Evolutionary conservation across 2,797 vertebrate genomes (phyloP), one percentile per base, ranked within the genome.

Genomic region (Poeciliopsis presidionis): DNA sequence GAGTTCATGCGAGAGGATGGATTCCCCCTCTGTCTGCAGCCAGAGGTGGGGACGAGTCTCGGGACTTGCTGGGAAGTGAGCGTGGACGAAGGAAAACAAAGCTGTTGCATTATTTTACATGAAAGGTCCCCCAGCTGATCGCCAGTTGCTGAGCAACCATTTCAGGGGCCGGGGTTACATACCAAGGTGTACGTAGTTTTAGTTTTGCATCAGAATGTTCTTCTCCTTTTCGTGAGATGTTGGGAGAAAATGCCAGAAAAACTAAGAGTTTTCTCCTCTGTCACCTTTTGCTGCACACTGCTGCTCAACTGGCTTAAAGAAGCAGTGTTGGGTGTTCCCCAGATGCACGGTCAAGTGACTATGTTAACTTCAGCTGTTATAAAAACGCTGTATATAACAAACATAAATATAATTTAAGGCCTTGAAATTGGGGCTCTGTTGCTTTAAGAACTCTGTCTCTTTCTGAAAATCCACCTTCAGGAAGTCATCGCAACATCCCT

Each of bases 1-100:
- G 69, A 80, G 81, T 59, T 75, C 22, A 25, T 14, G 41, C 69
- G 69, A 7, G 79, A 83, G 79, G 72, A 53, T 78, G 82, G 79
- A 82, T 25, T 79, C 67, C 71, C 71, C 82, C 78, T 67, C 74
- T 53, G 51, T 22, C 36, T 76, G 55, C 84, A 67, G 53, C 55
- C 2, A 49, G 74, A 59, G 12, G 72, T 28, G 78, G 73, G 47
- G 28, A 72, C 5, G 72, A 14, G 73, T 7, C 22, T 45, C 51
- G 55, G 65, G 25, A 72, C 53, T 45, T 8, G 28, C 46, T 22
- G 18, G 51, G 49, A 28, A n/a, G 43, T 8, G 28, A 57, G 5
- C 28, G 53, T 61, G 69, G 43, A 46, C 7, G 20, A 8, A 25
- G n/a, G 55, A 72, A 61, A 78, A 46, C 30, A 61, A 47, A 55